Evolutionary conservation across 2,113 vertebrate genomes (phyloP), one percentile per base, ranked within the genome.

Genomic region (Grammomys dolichurus): DNA sequence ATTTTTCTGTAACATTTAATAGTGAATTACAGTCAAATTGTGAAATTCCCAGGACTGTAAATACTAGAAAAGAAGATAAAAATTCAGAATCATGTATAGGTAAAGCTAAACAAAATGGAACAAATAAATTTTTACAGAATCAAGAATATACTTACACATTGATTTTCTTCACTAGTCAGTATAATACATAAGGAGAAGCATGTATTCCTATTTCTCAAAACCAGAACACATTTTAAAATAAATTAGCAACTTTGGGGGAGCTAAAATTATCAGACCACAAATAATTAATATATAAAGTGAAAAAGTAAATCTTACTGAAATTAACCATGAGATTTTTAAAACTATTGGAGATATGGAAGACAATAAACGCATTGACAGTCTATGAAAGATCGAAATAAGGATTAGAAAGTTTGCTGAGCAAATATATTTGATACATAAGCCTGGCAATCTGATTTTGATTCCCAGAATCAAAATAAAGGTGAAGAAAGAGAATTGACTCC

Each of bases 1-100:
- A 22, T 65, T 63, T 31, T 78, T 92, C 60, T 85, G 36, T 89
- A 43, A 33, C 54, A 78, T 58, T 69, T 75, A 85, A 89, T 88
- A 78, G 14, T 22, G 58, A 80, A 63, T n/a, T 43, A 81, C 8
- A 87, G 16, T 10, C 1, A 75, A 8, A 54, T 36, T 5, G 10
- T 87, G 72, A 92, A 92, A 86, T 81, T 31, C 13, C 31, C 7
- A 69, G 40, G 10, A 12, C 8, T 28, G 3, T 84, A 28, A 63
- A 16, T 0, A 26, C 4, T 28, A 81, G n/a, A 84, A 84, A 54
- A 84, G 73, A 84, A 84, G 3, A 82, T 40, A 26, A 13, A 36
- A 82, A 60, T 58, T 58, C 36, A 82, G 2, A 20, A 60, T 43
- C 3, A 28, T 63, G 3, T 84, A 7, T 84, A 22, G 43, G 1